phyloP scores from a whole-genome alignment of 2,888 invertebrate species.

The Phyto melanocephala region DNA sequence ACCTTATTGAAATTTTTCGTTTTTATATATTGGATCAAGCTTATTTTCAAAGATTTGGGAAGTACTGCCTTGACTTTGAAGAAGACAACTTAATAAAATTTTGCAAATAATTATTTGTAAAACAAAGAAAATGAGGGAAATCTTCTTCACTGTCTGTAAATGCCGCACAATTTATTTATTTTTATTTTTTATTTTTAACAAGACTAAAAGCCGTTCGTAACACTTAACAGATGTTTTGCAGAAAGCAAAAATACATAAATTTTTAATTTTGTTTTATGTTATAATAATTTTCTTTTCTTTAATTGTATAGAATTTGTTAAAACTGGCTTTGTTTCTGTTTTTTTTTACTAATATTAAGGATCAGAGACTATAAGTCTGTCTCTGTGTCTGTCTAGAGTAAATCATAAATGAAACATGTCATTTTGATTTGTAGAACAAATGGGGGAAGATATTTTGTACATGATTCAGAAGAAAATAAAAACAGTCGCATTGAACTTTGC shows the following conservation, averaged over 20 bases:
- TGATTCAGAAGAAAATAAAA: neutral
- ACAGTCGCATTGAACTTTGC: no score
- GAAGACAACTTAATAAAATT: constrained; percentile 16
- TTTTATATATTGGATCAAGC: no score
- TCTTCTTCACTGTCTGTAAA: constrained; percentile 4
- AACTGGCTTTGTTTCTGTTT: constrained; percentile 26
- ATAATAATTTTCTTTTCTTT: constrained; percentile 19
- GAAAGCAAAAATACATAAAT: neutral
- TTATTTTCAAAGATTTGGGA: no score
- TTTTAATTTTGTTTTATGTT: constrained; percentile 4
- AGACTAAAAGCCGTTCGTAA: constrained; percentile 66
- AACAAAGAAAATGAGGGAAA: no score
- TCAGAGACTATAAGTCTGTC: constrained; percentile 27
- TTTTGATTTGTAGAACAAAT: constrained; percentile 20
- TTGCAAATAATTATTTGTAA: neutral
- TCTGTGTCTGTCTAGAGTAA: constrained; percentile 37
- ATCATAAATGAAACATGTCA: constrained; percentile 50
- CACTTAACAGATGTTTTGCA: constrained; percentile 75
- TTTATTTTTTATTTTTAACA: constrained; percentile 22
- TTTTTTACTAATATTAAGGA: no score
- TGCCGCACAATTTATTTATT: constrained; percentile 21
- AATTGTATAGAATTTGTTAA: constrained; percentile 9
- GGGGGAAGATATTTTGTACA: neutral
- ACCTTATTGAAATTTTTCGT: no score
- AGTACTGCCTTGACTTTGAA: constrained; percentile 35